A percentile compares a stretch with the other conserved stretches of the same genome.
These are phyloP conservation scores for Amphiprion clarkii DNA, from an alignment of 2,797 vertebrate genomes.

Conservation along the genomic window DNA sequence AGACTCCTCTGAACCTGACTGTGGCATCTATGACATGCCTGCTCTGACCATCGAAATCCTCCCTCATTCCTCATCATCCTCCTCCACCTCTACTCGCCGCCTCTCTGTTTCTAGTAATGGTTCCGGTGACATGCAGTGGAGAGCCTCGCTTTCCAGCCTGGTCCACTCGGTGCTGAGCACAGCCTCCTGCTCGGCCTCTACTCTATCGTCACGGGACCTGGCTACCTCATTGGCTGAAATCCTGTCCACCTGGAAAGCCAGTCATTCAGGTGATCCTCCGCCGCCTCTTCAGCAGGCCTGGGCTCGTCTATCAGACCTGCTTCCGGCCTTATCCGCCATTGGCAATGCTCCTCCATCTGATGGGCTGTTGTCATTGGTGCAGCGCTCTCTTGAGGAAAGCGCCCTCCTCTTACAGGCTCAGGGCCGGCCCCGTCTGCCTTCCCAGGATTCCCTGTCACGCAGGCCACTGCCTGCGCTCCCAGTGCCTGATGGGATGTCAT, in stretches of 20 bases:
- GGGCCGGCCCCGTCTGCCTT: conserved; percentile 89
- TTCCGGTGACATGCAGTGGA: conserved; percentile 85
- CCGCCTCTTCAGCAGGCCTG: conserved; percentile 83
- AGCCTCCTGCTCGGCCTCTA: conserved; percentile 62
- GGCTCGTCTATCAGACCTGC: conserved; percentile 85
- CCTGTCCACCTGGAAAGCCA: conserved; percentile 85
- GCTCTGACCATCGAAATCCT: conserved; percentile 81
- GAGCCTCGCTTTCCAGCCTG: conserved; percentile 76
- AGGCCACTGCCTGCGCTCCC: conserved; percentile 92
- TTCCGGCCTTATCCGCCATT: conserved; percentile 79
- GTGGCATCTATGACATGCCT: conserved; percentile 91
- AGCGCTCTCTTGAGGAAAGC: conserved; percentile 86
- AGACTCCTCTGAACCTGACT: conserved; percentile 75
- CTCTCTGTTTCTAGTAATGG: conserved; percentile 86
- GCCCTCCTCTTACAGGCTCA: conserved; percentile 82
- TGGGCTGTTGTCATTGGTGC: conserved; percentile 79
- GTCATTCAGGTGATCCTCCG: conserved; percentile 78
- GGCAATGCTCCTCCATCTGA: conserved; percentile 80
- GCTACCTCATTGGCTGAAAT: conserved; percentile 85
- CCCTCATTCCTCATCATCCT: conserved; percentile 76
- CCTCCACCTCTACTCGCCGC: conserved; percentile 80
- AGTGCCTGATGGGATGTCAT: conserved; percentile 81
- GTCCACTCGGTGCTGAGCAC: conserved; percentile 80
- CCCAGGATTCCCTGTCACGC: conserved; percentile 92
- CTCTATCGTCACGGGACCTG: conserved; percentile 80